phyloP scores from a whole-genome alignment of 2,888 invertebrate genomes.

The Ommatoiulus sabulosus region DNA sequence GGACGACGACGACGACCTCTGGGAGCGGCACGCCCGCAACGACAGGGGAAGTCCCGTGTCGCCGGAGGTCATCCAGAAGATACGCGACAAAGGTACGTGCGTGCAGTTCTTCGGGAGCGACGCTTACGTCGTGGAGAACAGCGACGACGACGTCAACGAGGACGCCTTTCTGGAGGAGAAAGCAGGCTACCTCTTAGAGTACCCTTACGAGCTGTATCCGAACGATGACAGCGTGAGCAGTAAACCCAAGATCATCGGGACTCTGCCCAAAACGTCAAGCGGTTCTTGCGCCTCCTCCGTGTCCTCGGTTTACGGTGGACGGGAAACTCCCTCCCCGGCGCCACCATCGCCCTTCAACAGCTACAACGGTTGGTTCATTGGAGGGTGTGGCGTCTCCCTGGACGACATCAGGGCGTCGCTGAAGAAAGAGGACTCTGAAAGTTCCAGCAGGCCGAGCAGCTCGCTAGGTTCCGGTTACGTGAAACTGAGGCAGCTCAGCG shows the following conservation, averaged over 20 bases:
- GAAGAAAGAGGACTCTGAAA: conserved; percentile 30
- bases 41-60: conserved; percentile 64
- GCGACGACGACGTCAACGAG: conserved; percentile 61
- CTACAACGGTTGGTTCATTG: conserved; percentile 52
- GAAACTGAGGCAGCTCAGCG: background rate
- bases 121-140: conserved; percentile 77
- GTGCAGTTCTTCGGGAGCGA: conserved; percentile 90
- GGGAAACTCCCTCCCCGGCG: conserved; percentile 44
- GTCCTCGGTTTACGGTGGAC: conserved; percentile 4
- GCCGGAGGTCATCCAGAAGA: conserved; percentile 83
- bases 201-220: conserved; percentile 24
- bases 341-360: background rate
- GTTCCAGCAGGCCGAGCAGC: conserved; percentile 45
- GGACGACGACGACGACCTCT: conserved; percentile 46
- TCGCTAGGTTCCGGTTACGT: conserved; percentile 41
- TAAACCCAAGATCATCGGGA: conserved; percentile 58
- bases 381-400: background rate
- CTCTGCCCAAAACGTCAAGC: conserved; percentile 45
- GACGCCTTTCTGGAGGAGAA: conserved; percentile 44
- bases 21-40: conserved; percentile 29
- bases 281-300: conserved; percentile 35
- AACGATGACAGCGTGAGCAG: background rate
- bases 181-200: conserved; percentile 49
- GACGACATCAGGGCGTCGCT: conserved; percentile 49
- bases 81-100: conserved; percentile 88